Base-by-base conservation (phyloP, 2,888 invertebrate species). In the Globia sparganii region DNA sequence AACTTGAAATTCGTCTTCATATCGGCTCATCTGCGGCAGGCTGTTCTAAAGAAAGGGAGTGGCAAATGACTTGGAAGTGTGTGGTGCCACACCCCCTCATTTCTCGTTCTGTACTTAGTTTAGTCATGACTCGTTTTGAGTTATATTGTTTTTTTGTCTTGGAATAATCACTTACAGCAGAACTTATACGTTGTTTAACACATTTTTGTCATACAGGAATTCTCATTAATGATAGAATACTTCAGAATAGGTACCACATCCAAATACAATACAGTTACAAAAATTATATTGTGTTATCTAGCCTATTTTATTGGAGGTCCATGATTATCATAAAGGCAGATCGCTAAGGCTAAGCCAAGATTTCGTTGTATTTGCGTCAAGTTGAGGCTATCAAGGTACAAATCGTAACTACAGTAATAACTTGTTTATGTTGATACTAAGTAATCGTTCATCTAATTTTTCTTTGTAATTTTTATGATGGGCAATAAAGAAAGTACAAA, bases 371-470 rank as follows among this genome's bases (percentile, higher is more conserved):
- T 70, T 84, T 46, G 6, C 31, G 49, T 62, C 43, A 74, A 71
- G 58, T 49, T 53, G 43, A 69, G 68, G 78, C 75, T 80, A 78
- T 78, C 83, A 80, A 81, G 68, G 74, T 75, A 83, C 65, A 76
- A 77, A 80, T 78, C 82, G 64, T 75, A 80, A 81, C 73, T 64
- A 58, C 77, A 65, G 69, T 81, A 72, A 85, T 73, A 80, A 78
- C 84, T 69, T 81, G 70, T 83, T 88, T 83, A 78, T 75, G 75
- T 78, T 75, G 56, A n/a, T 87, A 83, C 87, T 80, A 77, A 75
- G 81, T 88, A 87, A 88, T 88, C 87, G 68, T 65, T 43, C 87
- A 87, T 88, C 87, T 61, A 72, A 78, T 81, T 80, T 75, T 88
- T 88, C 78, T 78, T 64, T 78, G 80, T 81, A 83, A 78, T 80